phyloP scores from a whole-genome alignment of 2,797 vertebrate genomes.

The Sebastes itinus region DNA sequence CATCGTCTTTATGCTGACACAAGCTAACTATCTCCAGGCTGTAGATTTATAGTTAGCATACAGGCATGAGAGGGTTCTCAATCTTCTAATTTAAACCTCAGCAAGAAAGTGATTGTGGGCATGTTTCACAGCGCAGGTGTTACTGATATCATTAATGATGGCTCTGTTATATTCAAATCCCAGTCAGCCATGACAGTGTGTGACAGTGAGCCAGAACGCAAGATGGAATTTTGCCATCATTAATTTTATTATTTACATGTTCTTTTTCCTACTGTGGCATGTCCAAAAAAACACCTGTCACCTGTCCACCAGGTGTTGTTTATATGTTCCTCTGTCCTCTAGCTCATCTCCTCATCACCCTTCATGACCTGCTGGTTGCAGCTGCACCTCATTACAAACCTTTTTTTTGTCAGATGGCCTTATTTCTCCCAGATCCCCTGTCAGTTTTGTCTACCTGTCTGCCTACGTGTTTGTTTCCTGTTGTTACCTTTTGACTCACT shows the following conservation, averaged over 20 bases:
- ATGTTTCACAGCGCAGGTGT: not conserved
- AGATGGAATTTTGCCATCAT: not conserved
- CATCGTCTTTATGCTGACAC: not conserved
- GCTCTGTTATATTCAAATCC: not conserved
- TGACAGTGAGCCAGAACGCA: not conserved
- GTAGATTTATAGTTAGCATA: not conserved
- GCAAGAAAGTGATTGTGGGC: not conserved
- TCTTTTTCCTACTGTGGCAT: not conserved
- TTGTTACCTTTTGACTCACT: not conserved
- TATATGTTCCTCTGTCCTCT: not conserved
- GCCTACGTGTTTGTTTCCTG: not conserved
- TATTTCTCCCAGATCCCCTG: not conserved
- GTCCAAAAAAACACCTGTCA: not conserved
- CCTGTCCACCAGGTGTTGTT: not conserved
- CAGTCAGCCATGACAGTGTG: not conserved
- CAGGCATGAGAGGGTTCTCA: not conserved
- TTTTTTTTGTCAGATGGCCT: not conserved
- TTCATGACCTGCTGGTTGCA: not conserved
- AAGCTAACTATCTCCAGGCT: not conserved
- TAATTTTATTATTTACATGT: not conserved
- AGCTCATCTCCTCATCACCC: not conserved
- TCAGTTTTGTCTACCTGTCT: not conserved
- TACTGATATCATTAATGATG: not conserved
- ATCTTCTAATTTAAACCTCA: not conserved
- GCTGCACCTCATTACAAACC: not conserved